These are phyloP conservation scores for Pocillopora grandis DNA, from an alignment of 92 coral and sea anemone genomes.

Conservation along the genomic window DNA sequence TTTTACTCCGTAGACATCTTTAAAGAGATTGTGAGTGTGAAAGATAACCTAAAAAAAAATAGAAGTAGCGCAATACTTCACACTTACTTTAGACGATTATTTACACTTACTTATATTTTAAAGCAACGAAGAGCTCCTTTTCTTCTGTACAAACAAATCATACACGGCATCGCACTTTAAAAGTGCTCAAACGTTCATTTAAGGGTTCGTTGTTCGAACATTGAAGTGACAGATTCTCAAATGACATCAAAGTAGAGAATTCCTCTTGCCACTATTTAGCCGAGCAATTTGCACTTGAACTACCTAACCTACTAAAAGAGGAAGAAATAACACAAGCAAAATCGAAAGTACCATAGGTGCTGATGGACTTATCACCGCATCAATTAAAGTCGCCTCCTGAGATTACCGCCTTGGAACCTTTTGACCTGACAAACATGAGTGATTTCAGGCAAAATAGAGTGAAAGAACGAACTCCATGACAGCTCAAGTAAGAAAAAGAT, in stretches of 20 bases:
- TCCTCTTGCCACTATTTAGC: slow-evolving; percentile 22
- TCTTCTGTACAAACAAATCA: slow-evolving; percentile 48
- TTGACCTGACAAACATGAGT: neutral
- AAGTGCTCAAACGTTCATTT: slow-evolving; percentile 48
- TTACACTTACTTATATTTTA: slow-evolving; percentile 22
- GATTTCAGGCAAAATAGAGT: neutral
- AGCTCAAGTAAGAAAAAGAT: neutral
- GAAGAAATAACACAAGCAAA: slow-evolving; percentile 15
- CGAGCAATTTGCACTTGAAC: slow-evolving; percentile 47
- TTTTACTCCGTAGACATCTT: neutral
- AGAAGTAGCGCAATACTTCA: slow-evolving; percentile 13
- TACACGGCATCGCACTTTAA: slow-evolving; percentile 39
- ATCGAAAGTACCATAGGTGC: slow-evolving; percentile 22
- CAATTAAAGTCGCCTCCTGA: slow-evolving; percentile 6
- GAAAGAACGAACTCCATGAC: neutral
- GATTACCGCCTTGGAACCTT: slow-evolving; percentile 16
- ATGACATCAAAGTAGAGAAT: slow-evolving; percentile 39
- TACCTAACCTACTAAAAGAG: slow-evolving; percentile 1
- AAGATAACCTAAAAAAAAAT: neutral
- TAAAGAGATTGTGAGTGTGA: neutral
- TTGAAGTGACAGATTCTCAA: slow-evolving; percentile 42
- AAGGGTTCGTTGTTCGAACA: slow-evolving; percentile 11
- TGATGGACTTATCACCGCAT: slow-evolving; percentile 12
- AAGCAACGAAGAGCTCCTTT: slow-evolving; percentile 19
- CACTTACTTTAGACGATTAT: slow-evolving; percentile 31